A percentile compares a stretch with the other conserved stretches of the same genome.
These are phyloP conservation scores for Camponotus fellah DNA, from an alignment of 2,888 invertebrate genomes.

Conservation along the genomic window DNA sequence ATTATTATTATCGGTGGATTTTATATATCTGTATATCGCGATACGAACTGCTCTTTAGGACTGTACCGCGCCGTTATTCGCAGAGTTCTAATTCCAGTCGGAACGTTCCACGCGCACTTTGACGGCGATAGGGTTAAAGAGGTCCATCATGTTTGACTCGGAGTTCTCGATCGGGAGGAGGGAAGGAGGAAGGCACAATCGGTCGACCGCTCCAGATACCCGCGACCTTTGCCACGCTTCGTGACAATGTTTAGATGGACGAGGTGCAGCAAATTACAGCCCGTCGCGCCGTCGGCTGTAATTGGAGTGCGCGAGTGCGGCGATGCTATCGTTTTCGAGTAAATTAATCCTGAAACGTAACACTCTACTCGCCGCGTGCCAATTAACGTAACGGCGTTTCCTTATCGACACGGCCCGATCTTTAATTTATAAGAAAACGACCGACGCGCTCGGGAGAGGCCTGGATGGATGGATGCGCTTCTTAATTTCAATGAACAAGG, in stretches of 20 bases:
- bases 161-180: background rate
- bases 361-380: constrained; percentile 60
- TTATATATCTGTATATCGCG: background rate
- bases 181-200: background rate
- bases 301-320: constrained; percentile 53
- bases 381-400: constrained; percentile 72
- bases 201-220: constrained; percentile 33
- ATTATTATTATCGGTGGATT: background rate
- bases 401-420: constrained; percentile 67
- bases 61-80: constrained; percentile 4
- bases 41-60: background rate
- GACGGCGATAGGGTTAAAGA: background rate
- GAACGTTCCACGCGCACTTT: background rate
- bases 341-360: constrained; percentile 73
- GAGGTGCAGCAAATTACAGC: constrained; percentile 60
- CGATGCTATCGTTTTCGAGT: constrained; percentile 69
- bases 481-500: constrained; percentile 60
- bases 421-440: constrained; percentile 56
- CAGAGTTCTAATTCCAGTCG: background rate
- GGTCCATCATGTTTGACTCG: background rate
- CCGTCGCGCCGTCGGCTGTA: constrained; percentile 30
- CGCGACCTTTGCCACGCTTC: constrained; percentile 53
- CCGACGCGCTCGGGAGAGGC: constrained; percentile 50
- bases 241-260: constrained; percentile 53
- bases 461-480: constrained; percentile 46